Evolutionary conservation across 2,888 invertebrate species (phyloP), one percentile per base, ranked within the genome.

Genomic region (Dasypogon diadema): DNA sequence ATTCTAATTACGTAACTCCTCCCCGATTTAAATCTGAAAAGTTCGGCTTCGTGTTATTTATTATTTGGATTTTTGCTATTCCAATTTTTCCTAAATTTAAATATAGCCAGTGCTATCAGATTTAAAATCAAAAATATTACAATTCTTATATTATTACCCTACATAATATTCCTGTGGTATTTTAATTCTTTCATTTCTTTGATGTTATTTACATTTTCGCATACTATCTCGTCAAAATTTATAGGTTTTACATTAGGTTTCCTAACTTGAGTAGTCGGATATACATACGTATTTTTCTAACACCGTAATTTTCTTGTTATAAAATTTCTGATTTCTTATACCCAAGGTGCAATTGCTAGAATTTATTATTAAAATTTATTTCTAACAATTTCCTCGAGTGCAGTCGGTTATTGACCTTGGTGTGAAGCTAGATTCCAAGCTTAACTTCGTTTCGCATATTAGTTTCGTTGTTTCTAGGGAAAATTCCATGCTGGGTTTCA

Each of bases 21-120:
- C 54, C 54, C 21, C 54, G 18, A 14, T 54, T 54, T 18, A 18
- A 16, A 14, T 54, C 54, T 18, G 54, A 54, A 54, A 21, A 1
- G 18, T 54, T 21, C 22, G 54, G 54, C 54, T 54, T 54, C 54
- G 18, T 54, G 21, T 54, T 54, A 54, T 12, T 54, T 54, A 18
- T 18, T 8, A 54, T 16, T 54, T 54, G 16, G 18, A 54, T 18
- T 54, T 54, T 54, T 18, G 2, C 21, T 12, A n/a, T 21, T n/a
- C 2, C 21, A 18, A 18, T 12, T 54, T 5, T 54, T 54, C 14
- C 16, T 3, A 8, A 14, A 16, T 54, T 14, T 14, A 16, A 18
- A 54, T 54, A 54, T 10, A 18, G 21, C 3, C 4, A 54, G 3
- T 8, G 2, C n/a, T 54, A 18, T 6, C 8, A 54, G 8, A 2